Evolutionary conservation across 2,888 invertebrate species (phyloP).

Genomic region (Drosophila setosimentum): DNA sequence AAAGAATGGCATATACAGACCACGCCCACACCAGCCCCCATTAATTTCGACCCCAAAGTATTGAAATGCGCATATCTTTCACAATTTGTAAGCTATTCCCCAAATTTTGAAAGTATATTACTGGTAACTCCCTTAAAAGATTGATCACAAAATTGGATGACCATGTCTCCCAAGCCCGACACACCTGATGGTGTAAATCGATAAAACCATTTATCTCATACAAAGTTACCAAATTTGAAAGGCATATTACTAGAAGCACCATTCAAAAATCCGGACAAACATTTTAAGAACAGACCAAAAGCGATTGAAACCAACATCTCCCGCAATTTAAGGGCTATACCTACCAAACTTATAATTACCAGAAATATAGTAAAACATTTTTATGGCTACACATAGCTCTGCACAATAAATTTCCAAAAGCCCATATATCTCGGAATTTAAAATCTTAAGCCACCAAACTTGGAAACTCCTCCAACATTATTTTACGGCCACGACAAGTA

Average conservation of each 20-base stretch:
- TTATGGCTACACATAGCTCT: too few relatives aligned
- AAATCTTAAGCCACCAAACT: too few relatives aligned
- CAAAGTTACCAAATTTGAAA: not conserved
- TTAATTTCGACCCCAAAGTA: not conserved
- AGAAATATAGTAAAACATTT: too few relatives aligned
- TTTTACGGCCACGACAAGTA: too few relatives aligned
- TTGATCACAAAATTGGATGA: too few relatives aligned
- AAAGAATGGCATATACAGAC: not conserved
- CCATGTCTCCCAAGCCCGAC: not conserved
- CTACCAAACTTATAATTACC: too few relatives aligned
- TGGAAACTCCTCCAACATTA: too few relatives aligned
- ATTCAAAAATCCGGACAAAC: not conserved
- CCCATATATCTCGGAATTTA: too few relatives aligned
- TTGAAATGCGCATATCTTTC: not conserved
- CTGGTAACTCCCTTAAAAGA: not conserved
- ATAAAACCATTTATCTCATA: not conserved
- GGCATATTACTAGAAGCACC: not conserved
- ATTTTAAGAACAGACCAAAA: not conserved
- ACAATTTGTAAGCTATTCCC: not conserved
- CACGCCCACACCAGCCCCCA: not conserved
- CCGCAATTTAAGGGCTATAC: too few relatives aligned
- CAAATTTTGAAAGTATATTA: not conserved
- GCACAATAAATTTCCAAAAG: too few relatives aligned
- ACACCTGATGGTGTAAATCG: too few relatives aligned
- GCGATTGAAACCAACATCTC: too few relatives aligned